Evolutionary conservation across 2,113 vertebrate species (phyloP), one percentile per base, ranked within the genome.

Genomic region (Ageneiosus marmoratus): DNA sequence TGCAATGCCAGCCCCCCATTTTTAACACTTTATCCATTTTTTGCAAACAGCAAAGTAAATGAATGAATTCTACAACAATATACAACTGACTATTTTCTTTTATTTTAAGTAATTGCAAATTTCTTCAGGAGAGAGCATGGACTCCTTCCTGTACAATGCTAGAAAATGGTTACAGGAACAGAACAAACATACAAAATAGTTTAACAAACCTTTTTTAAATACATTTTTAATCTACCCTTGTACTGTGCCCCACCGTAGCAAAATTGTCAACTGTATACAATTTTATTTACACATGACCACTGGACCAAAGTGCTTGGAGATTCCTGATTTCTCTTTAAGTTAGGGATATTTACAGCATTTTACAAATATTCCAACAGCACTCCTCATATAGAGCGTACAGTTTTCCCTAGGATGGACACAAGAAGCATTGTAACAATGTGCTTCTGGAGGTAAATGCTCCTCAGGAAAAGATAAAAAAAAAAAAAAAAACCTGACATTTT

Each of bases 221-320:
- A 93, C 88, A 89, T 92, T 83, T 89, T 88, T 77, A 72, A 27
- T 88, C 86, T 86, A 90, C 88, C 91, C 95, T 95, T 95, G 96
- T 95, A 94, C 92, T 94, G 92, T 93, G 90, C 93, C 95, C 95
- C 93, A 95, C 93, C 93, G 92, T 93, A 97, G 95, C 95, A 97
- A 96, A 95, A 90, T 89, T 93, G 91, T 93, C 91, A 91, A 93
- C 90, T 92, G 91, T 94, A 93, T 94, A 95, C 93, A 95, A 93
- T 95, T 91, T 94, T 94, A 97, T 98, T 97, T 97, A 99, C 96
- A 99, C 90, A 88, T 92, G 89, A 95, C 93, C 89, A 93, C 94
- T 92, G 94, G 93, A 92, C 90, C 95, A 98, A 99, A 98, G 97
- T 98, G 97, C 97, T 96, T 95, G 89, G 85, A 93, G 90, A 96